Percentiles rank a stretch among this genome's conserved stretches.
phyloP scores from a whole-genome alignment of 1,140 invertebrate genomes.

The Psilanteris sp. region DNA sequence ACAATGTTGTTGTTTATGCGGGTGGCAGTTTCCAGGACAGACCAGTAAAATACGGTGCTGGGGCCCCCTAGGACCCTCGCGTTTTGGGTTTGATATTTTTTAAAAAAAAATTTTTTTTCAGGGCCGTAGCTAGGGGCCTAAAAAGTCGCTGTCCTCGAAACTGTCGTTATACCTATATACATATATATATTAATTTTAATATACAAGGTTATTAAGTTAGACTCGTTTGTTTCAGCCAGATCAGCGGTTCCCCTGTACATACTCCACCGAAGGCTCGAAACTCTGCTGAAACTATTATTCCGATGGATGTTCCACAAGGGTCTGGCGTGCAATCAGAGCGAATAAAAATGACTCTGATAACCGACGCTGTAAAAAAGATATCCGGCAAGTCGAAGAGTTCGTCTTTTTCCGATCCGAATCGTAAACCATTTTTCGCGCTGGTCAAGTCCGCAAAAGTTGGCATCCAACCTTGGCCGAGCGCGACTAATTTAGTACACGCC shows the following conservation, averaged over 20 bases:
- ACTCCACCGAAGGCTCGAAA: slow-evolving; percentile 69
- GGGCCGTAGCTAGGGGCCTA: too few species aligned
- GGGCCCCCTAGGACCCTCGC: too few species aligned
- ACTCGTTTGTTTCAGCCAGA: slow-evolving; percentile 78
- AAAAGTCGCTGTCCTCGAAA: too few species aligned
- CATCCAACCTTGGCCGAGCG: slow-evolving; percentile 73
- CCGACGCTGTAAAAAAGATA: slow-evolving; percentile 69
- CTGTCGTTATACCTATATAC: too few species aligned
- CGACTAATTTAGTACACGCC: slow-evolving; percentile 65
- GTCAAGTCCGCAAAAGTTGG: slow-evolving; percentile 62
- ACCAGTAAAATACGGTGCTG: too few species aligned
- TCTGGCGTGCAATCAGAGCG: slow-evolving; percentile 50
- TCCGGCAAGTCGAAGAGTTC: slow-evolving; percentile 58
- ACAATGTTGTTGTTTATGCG: too few species aligned
- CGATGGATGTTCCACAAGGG: slow-evolving; percentile 71
- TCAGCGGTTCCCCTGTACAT: slow-evolving; percentile 70
- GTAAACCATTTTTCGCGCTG: slow-evolving; percentile 69
- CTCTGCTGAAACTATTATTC: slow-evolving; percentile 73
- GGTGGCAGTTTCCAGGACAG: too few species aligned
- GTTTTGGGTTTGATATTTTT: too few species aligned
- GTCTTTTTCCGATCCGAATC: slow-evolving; percentile 56
- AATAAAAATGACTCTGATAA: slow-evolving; percentile 53
- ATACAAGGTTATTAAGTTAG: slow-evolving; percentile 69
- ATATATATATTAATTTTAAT: too few species aligned
- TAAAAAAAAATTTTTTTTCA: too few species aligned